phyloP scores from a whole-genome alignment of 2,113 vertebrate species.

The Drymodes brunneopygia region DNA sequence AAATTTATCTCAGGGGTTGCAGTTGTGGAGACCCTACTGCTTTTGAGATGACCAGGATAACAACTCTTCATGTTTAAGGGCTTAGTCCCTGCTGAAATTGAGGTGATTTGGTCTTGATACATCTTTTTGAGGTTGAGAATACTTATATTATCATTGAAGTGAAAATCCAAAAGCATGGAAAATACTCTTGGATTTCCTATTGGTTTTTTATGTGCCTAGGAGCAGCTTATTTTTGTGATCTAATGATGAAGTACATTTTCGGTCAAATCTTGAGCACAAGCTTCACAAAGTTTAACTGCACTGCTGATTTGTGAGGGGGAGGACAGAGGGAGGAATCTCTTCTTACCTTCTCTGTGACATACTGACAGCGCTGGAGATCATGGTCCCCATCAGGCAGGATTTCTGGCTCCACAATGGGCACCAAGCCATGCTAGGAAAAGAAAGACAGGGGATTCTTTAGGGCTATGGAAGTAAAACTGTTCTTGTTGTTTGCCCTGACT shows the following conservation, averaged over 20 bases:
- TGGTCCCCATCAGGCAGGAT: constrained; percentile 92
- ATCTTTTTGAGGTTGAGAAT: background rate
- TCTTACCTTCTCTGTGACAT: constrained; percentile 89
- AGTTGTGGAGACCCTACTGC: background rate
- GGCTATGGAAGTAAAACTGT: background rate
- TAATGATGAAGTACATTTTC: background rate
- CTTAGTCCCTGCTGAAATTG: background rate
- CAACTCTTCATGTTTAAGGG: background rate
- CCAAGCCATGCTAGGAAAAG: constrained; percentile 82
- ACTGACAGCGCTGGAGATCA: constrained; percentile 89
- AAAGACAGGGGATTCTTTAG: background rate
- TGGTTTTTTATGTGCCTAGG: background rate
- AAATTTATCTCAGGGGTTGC: background rate
- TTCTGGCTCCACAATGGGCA: constrained; percentile 97
- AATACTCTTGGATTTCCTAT: background rate
- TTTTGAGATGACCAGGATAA: background rate
- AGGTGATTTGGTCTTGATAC: background rate
- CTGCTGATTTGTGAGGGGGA: background rate
- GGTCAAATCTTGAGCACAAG: background rate
- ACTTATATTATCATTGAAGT: background rate
- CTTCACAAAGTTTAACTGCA: background rate
- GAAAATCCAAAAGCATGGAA: background rate
- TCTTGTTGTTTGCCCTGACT: background rate
- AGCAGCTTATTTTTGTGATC: background rate
- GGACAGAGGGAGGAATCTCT: background rate